Evolutionary conservation across 2,113 vertebrate species (phyloP), one percentile per base, ranked within the genome.

Genomic region (Prolemur simus): DNA sequence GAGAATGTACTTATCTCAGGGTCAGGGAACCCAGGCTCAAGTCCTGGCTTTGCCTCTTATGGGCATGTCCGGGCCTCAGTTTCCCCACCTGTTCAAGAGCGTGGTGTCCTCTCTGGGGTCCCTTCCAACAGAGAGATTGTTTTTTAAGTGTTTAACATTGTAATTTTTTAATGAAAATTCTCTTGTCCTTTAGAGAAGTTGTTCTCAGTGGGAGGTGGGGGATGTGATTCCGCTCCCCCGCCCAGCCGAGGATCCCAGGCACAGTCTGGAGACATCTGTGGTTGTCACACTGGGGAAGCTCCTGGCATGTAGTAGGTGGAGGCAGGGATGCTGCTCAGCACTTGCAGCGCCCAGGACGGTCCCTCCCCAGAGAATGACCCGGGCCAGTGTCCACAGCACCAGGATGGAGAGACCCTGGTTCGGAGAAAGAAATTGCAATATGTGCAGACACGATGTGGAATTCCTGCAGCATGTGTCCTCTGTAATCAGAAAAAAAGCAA

Each of bases 201-300:
- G 32, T 47, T 47, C 32, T 71, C 21, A 2, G 6, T 12, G 37
- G 64, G 52, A 39, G 15, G 39, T 2, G 6, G 18, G 27, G 37
- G 27, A 23, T 58, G 73, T 25, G 32, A 13, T 47, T 45, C 23
- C 29, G 66, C 56, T 58, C 29, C 66, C 63, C 17, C 39, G 8
- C 13, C 14, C 49, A 14, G 3, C 49, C 3, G 15, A 17, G 2
- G 21, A 83, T 10, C 2, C 52, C 2, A 1, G 78, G 25, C 0
- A 0, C 25, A 18, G 49, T 27, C 73, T 52, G 2, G 37, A 9
- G 21, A 63, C 29, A 1, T n/a, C 12, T 45, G 73, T 63, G 83
- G 60, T 12, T 14, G 21, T 42, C 47, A 7, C 20, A 9, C 37
- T 37, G 15, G 60, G 82, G 7, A 25, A 9, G 23, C 83, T 58